Evolutionary conservation across 2,797 vertebrate species (phyloP), one percentile per base, ranked within the genome.

Genomic region (Micropoecilia bifurca): DNA sequence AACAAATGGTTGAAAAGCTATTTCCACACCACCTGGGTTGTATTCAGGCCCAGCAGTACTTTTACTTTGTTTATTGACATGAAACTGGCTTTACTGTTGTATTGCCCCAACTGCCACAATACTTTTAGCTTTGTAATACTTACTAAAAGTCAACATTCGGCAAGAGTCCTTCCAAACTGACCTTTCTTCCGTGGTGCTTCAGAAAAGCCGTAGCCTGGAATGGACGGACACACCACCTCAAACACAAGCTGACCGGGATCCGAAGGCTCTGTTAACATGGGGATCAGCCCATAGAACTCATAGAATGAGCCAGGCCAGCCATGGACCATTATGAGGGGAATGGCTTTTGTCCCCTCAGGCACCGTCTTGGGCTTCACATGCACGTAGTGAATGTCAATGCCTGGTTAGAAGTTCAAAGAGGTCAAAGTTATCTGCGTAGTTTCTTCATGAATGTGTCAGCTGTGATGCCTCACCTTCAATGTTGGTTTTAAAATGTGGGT

Each of bases 221-320:
- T 97, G 81, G 97, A 98, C 28, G 97, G 97, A 86, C 97, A 98
- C 88, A 98, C 95, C 87, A 98, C 90, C 93, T 98, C 96, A 85
- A 98, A 98, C 18, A 93, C 92, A 0, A 95, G 83, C 50, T 93
- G 79, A 0, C 88, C 89, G 0, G 80, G 74, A 45, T 86, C 77
- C 14, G 89, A 57, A 0, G 93, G 92, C 18, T 96, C 95, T 0
- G 96, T 97, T 13, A 98, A 95, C 75, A 97, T 91, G 7, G 97
- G 97, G 73, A 98, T 94, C 78, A 97, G 90, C 53, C 96, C 95
- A 53, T 97, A 98, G 94, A 98, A 98, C 91, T 98, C 97, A 0
- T 96, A 98, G 89, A 98, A 97, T 76, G 97, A 98, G 1, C 97
- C 97, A 0, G 97, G 97, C 97, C 97, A 98, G 80, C 97, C 97